Evolutionary conservation across 2,888 invertebrate genomes (phyloP), one percentile per base, ranked within the genome.

Genomic region (Sinhomidia bicolor): DNA sequence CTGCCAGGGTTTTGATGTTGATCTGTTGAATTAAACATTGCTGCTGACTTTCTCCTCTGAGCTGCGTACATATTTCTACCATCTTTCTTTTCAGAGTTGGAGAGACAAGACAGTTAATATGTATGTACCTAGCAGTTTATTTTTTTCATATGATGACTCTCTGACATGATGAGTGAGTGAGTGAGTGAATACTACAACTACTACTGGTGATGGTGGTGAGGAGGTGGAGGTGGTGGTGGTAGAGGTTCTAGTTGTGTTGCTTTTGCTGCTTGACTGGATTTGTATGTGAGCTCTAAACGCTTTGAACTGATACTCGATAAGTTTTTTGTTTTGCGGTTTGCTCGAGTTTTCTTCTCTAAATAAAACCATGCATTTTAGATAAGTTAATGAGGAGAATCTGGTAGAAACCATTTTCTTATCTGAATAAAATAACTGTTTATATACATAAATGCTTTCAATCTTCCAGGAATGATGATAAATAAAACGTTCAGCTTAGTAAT

Each of bases 21-120:
- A 83, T 83, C 83, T 83, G 83, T 74, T 83, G 83, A 83, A 83
- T 83, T 83, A 83, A 83, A 74, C 83, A 83, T 83, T 83, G 41
- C 71, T 36, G 7, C n/a, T 83, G 57, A 71, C 54, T 74, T 83
- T 54, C 32, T 83, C 29, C 29, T 57, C 57, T 32, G 79, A 54
- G 57, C 14, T n/a, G n/a, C n/a, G n/a, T 47, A 20, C 26, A 29
- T 29, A 76, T 76, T 71, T 44, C 32, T 79, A 44, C 20, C n/a
- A 51, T 23, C 47, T 51, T 20, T 12, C 26, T 29, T 26, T 20
- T 6, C 26, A n/a, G n/a, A n/a, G n/a, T n/a, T n/a, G n/a, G n/a
- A n/a, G n/a, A n/a, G n/a, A n/a, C n/a, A 4, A 12, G n/a, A 76
- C 76, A 51, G 26, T 26, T 29, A 29, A 44, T 76, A 44, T 14